Conservation (phyloP, 2,113 vertebrate species). For the Bubo scandiacus region DNA sequence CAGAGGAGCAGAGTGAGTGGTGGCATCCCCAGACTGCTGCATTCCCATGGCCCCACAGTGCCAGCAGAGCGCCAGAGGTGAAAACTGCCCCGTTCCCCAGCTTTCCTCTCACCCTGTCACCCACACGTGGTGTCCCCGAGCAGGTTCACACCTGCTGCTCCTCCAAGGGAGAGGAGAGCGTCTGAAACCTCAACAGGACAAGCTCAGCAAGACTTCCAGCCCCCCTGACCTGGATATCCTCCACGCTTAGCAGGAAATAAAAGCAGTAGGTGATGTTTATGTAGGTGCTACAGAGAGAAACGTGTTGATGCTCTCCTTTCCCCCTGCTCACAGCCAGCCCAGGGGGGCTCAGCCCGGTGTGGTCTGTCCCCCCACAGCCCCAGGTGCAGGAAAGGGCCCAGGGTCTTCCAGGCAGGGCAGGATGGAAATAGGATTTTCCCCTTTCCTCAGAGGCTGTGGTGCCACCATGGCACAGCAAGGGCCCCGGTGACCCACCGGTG, state of each 20-base stretch:
- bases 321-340: neutral
- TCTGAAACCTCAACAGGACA: neutral
- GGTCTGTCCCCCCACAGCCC: fast-evolving
- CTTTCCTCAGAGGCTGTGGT: neutral
- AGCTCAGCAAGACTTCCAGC: neutral
- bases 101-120: neutral
- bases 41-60: fast-evolving
- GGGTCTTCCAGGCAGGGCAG: neutral
- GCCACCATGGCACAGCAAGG: neutral
- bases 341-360: neutral
- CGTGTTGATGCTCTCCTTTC: conserved; percentile 2
- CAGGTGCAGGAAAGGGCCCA: fast-evolving
- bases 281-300: conserved; percentile 14
- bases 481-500: fast-evolving
- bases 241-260: conserved; percentile 40
- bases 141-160: neutral
- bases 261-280: neutral
- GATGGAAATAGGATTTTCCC: neutral
- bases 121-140: fast-evolving
- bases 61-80: neutral
- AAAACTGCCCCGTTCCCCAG: neutral
- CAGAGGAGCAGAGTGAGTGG: neutral
- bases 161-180: neutral
- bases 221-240: neutral
- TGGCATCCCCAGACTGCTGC: neutral